Base-by-base conservation (phyloP, 2,797 vertebrate species). In the Hozukius guyotensis region DNA sequence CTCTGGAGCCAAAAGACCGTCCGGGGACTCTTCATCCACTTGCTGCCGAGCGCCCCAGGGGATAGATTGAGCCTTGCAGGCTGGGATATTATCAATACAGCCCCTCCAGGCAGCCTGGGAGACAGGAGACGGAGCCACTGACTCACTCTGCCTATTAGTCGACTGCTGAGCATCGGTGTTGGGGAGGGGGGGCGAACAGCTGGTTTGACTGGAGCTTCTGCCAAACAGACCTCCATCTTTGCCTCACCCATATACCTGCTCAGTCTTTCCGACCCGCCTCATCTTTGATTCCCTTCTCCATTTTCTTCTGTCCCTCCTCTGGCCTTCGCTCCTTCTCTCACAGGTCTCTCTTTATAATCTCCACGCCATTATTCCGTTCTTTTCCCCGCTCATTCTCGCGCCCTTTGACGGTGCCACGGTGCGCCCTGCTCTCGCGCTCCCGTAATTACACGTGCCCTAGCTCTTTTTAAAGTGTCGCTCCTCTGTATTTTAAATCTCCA, bases 31-130 rank as follows among this genome's bases (percentile, higher is more conserved):
- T 93, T 93, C 92, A 88, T 91, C 88, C 91, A 91, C 93, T 94
- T 89, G 86, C 89, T 83, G 86, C 87, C 53, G 86, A 92, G 78
- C 79, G 90, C 91, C 94, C 89, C 89, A 63, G 90, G 94, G 94
- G 93, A 93, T 83, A 91, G 87, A 94, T 95, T 93, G 94, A 96
- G 94, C 92, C 89, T 94, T 88, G 92, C 94, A 94, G 89, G 88
- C 92, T 90, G 85, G 90, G 93, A 94, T 94, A 93, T 96, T 96
- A 95, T 95, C 93, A 95, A 96, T 95, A 95, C 91, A 90, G 92
- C 78, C 91, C 91, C 94, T 95, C 88, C 89, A 93, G 95, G 95
- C 95, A 94, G 92, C 93, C 95, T 94, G 74, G 86, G 90, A 95
- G 95, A 96, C 94, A 94, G 93, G 89, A 95, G 92, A 95, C 87